These are phyloP conservation scores for Numenius phaeopus DNA, from an alignment of 2,797 vertebrate species.

Conservation along the genomic window DNA sequence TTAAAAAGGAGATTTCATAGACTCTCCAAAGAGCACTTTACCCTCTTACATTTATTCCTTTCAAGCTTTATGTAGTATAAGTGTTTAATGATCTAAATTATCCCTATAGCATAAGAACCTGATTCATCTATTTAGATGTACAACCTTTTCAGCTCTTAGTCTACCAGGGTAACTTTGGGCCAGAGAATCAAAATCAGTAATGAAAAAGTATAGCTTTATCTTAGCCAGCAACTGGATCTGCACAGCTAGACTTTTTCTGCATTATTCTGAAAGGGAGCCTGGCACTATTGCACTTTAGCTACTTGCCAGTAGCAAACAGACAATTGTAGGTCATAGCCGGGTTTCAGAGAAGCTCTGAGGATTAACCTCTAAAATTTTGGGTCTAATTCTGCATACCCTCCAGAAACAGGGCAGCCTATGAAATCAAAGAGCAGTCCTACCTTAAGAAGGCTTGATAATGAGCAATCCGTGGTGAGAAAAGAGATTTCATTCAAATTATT, in stretches of 20 bases:
- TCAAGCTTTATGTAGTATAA: neutral
- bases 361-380: neutral
- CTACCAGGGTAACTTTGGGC: neutral
- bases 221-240: neutral
- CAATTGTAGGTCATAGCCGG: neutral
- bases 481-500: neutral
- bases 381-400: neutral
- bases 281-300: slow-evolving; percentile 47
- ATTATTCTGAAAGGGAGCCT: neutral
- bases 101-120: neutral
- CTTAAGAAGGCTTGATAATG: neutral
- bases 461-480: neutral
- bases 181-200: neutral
- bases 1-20: neutral
- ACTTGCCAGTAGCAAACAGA: neutral
- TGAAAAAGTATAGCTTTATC: neutral
- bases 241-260: neutral
- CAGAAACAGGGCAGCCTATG: neutral
- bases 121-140: neutral
- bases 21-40: neutral
- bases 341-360: neutral
- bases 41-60: neutral
- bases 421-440: neutral
- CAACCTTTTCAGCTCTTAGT: neutral
- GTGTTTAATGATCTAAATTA: neutral